These are phyloP conservation scores for Gallinago solitaria DNA, from an alignment of 2,797 vertebrate genomes.

Conservation along the genomic window DNA sequence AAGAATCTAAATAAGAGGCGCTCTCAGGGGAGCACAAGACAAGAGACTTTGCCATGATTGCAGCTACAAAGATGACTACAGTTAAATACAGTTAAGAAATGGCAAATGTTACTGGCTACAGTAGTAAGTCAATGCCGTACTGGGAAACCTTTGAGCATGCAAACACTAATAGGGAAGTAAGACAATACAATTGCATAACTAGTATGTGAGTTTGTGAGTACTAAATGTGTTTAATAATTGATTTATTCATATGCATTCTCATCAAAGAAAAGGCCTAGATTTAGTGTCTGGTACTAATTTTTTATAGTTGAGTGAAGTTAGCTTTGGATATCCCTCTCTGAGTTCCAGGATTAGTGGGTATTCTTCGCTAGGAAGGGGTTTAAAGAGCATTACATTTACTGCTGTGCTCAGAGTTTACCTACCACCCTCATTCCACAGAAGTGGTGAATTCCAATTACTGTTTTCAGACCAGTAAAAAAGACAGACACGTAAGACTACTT, in stretches of 20 bases:
- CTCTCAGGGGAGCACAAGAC: constrained; percentile 56
- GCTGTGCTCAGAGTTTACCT: not conserved
- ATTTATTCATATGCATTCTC: not conserved
- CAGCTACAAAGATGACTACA: constrained; percentile 28
- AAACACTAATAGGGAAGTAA: not conserved
- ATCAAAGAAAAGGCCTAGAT: not conserved
- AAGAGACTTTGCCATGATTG: constrained; percentile 11
- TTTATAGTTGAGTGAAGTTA: not conserved
- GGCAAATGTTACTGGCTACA: not conserved
- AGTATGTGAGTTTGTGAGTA: not conserved
- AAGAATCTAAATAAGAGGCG: constrained; percentile 73
- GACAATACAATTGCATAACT: not conserved
- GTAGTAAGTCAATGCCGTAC: not conserved
- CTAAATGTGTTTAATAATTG: not conserved
- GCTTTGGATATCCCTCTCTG: not conserved
- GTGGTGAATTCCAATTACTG: not conserved
- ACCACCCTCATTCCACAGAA: not conserved
- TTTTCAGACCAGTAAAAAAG: not conserved
- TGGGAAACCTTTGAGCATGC: not conserved
- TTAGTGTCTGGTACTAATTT: not conserved
- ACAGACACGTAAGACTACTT: not conserved
- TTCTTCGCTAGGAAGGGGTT: not conserved
- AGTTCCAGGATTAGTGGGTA: not conserved
- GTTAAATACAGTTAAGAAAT: not conserved
- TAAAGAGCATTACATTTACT: not conserved